Conservation (phyloP, 2,888 invertebrate species). For the Oligia strigilis region DNA sequence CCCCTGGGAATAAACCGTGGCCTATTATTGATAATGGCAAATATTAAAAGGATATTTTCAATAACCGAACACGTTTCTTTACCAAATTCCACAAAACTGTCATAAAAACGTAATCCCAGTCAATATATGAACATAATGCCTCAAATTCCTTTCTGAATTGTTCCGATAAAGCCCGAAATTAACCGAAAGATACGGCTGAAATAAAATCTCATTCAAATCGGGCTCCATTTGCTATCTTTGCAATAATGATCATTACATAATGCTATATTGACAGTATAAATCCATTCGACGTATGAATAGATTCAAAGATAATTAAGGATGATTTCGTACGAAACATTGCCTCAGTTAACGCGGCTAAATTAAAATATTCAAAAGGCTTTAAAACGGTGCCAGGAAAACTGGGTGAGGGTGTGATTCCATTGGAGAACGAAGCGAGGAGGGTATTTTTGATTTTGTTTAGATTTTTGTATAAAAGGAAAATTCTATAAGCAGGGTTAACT, state of each 20-base stretch:
- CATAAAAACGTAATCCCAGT: constrained; percentile 53
- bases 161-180: constrained; percentile 53
- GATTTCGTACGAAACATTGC: constrained; percentile 66
- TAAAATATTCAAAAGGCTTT: constrained; percentile 77
- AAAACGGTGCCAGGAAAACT: constrained; percentile 59
- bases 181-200: constrained; percentile 44
- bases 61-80: constrained; percentile 33
- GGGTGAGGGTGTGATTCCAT: constrained; percentile 39
- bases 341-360: constrained; percentile 68
- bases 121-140: constrained; percentile 49
- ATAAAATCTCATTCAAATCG: constrained; percentile 57
- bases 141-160: constrained; percentile 49
- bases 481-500: constrained; percentile 22
- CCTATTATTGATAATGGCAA: constrained; percentile 24
- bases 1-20: neutral
- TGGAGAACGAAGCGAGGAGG: constrained; percentile 36
- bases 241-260: constrained; percentile 51
- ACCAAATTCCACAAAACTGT: constrained; percentile 38
- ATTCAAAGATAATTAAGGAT: constrained; percentile 69
- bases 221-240: constrained; percentile 54
- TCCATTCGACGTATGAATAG: constrained; percentile 64
- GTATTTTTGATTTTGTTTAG: constrained; percentile 23
- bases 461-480: constrained; percentile 15
- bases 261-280: constrained; percentile 55
- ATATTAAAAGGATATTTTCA: constrained; percentile 30